A percentile compares a stretch with the other conserved stretches of the same genome.
Evolutionary conservation across 2,113 vertebrate species (phyloP).

Genomic region (Columba livia): DNA sequence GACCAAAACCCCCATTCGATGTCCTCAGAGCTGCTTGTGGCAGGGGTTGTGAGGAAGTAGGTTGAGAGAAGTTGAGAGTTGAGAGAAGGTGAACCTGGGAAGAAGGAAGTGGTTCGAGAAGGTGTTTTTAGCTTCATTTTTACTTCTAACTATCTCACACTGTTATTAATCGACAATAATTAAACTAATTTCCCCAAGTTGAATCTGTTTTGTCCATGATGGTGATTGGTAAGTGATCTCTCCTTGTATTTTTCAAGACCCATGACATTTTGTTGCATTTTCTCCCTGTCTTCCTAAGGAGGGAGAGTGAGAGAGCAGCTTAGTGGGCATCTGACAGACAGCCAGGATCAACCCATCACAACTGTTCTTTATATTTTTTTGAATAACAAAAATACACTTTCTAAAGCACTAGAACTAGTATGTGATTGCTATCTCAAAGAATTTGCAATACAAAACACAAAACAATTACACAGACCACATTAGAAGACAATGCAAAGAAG

Average conservation of each 20-base stretch:
- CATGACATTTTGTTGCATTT: background rate
- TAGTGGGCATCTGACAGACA: background rate
- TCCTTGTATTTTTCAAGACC: background rate
- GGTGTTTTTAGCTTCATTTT: background rate
- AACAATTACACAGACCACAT: background rate
- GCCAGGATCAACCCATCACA: background rate
- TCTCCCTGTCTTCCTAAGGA: background rate
- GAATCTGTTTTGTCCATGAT: background rate
- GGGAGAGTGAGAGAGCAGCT: background rate
- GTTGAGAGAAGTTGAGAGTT: background rate
- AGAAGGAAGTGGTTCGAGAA: background rate
- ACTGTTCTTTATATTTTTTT: background rate
- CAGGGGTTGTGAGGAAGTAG: background rate
- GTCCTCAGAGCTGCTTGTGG: rapidly evolving
- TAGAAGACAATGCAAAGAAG: background rate
- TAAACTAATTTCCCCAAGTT: background rate
- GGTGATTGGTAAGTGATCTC: background rate
- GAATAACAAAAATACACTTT: background rate
- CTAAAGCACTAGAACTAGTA: background rate
- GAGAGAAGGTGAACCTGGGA: background rate
- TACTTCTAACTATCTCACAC: background rate
- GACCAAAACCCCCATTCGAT: background rate
- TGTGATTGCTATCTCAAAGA: background rate
- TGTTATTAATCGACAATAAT: background rate
- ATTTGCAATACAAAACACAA: background rate